Percentiles rank a stretch among this genome's conserved stretches.
These are phyloP conservation scores for Oostethus manadensis DNA, from an alignment of 2,113 vertebrate genomes.

Conservation along the genomic window DNA sequence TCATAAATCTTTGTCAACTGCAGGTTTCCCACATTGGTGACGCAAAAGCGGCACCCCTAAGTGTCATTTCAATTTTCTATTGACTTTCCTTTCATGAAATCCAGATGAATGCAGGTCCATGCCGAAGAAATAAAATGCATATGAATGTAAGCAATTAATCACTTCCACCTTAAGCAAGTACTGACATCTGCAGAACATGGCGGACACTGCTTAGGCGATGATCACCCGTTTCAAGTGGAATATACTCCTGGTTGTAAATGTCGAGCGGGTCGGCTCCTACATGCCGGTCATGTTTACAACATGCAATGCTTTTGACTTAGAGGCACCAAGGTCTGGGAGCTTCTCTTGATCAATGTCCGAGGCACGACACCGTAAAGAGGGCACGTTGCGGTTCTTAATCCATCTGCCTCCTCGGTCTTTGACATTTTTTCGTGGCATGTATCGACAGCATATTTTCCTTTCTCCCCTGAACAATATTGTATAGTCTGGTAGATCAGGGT, in stretches of 20 bases:
- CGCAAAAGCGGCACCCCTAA: neutral
- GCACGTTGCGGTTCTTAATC: slow-evolving; percentile 20
- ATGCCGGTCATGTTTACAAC: slow-evolving; percentile 11
- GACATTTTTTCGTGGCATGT: slow-evolving; percentile 23
- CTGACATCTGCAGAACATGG: slow-evolving; percentile 24
- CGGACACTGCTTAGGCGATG: neutral
- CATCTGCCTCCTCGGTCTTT: slow-evolving; percentile 12
- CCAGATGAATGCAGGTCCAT: slow-evolving; percentile 2
- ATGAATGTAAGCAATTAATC: slow-evolving; percentile 19
- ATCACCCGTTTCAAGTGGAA: neutral
- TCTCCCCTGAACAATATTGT: neutral
- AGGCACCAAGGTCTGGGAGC: slow-evolving; percentile 10
- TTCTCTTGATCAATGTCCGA: slow-evolving; percentile 16
- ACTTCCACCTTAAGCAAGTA: slow-evolving; percentile 20
- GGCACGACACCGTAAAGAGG: slow-evolving; percentile 13
- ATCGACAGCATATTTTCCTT: slow-evolving; percentile 30
- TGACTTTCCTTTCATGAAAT: neutral
- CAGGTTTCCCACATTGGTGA: neutral
- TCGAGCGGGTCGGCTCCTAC: neutral
- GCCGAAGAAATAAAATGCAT: slow-evolving; percentile 18
- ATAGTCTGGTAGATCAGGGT: neutral
- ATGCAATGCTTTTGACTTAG: slow-evolving; percentile 15
- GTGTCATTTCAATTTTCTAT: slow-evolving; percentile 23
- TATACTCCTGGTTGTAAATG: neutral
- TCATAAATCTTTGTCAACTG: neutral